Conservation (phyloP, 2,888 invertebrate genomes). For the Arenicola marina region DNA sequence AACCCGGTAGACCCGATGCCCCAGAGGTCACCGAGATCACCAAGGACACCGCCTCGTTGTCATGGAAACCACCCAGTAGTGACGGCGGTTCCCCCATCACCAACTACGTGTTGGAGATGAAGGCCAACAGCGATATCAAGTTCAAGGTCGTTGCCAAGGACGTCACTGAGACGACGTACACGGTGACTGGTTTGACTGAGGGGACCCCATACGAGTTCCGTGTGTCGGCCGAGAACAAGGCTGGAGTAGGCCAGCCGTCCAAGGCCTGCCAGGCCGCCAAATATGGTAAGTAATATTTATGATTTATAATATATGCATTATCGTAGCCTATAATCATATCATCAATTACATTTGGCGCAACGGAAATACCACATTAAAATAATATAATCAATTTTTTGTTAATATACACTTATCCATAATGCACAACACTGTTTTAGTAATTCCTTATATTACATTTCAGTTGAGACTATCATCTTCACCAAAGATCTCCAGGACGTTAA, state of each 20-base stretch:
- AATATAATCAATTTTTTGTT: too few relatives aligned
- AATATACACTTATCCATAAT: too few relatives aligned
- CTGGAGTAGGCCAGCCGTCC: slow-evolving; percentile 74
- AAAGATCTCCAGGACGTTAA: slow-evolving; percentile 47
- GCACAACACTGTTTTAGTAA: not conserved
- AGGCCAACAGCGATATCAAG: slow-evolving; percentile 38
- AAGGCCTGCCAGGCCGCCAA: slow-evolving; percentile 37
- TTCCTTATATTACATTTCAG: slow-evolving; percentile 32
- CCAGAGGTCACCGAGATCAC: slow-evolving; percentile 55
- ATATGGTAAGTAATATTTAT: slow-evolving; percentile 15
- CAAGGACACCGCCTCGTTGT: slow-evolving; percentile 49
- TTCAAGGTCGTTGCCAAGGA: slow-evolving; percentile 50
- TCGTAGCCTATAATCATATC: not conserved
- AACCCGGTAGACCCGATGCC: slow-evolving; percentile 48
- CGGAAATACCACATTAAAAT: too few relatives aligned
- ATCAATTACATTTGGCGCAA: too few relatives aligned
- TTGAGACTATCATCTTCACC: slow-evolving; percentile 50
- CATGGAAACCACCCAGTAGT: slow-evolving; percentile 53
- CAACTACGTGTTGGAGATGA: slow-evolving; percentile 56
- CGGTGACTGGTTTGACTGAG: slow-evolving; percentile 53
- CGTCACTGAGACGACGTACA: slow-evolving; percentile 27
- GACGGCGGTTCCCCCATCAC: slow-evolving; percentile 57
- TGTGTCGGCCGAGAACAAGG: slow-evolving; percentile 86
- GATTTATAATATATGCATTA: not conserved
- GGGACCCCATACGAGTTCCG: slow-evolving; percentile 88